Evolutionary conservation across 2,113 vertebrate genomes (phyloP), one percentile per base, ranked within the genome.

Genomic region (Phyllostomus discolor): DNA sequence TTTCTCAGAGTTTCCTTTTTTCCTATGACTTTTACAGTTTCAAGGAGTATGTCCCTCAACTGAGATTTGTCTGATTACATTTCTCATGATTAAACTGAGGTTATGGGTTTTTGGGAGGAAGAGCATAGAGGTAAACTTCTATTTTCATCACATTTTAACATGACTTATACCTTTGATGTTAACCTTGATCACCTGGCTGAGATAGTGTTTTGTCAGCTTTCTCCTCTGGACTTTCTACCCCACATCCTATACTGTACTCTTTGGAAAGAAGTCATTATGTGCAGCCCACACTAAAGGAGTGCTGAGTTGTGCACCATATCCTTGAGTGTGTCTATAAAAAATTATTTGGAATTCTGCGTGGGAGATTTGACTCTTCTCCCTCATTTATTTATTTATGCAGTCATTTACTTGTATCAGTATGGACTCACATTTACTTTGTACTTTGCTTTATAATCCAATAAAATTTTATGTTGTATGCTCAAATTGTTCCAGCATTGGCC

Each of bases 341-440:
- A 48, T 69, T 94, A 48, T 90, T 95, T 92, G 15, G 1, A 95
- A 88, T 84, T 94, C 22, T 81, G 28, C 22, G 24, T 83, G 35
- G 50, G 24, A 88, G 15, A 76, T 59, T 95, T 95, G 14, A 83
- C n/a, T 94, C 73, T 92, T 95, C 52, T 73, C n/a, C 15, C 38
- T 62, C 26, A 31, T 59, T 76, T 95, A 89, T 84, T 95, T 92
- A 93, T 95, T 95, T 73, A 86, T 41, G 20, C 1, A 91, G 14
- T 88, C 2, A 75, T 96, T 95, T 91, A 92, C 57, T 96, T 87
- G 31, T 95, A 46, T 84, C 28, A 90, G 59, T 94, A 95, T 88
- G 79, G 59, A 76, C 12, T 95, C n/a, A 66, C 94, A 91, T 95
- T 96, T 95, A 97, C 93, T 94, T 94, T 81, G 75, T 78, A 78